phyloP scores from a whole-genome alignment of 2,113 vertebrate species.

The Parus major region DNA sequence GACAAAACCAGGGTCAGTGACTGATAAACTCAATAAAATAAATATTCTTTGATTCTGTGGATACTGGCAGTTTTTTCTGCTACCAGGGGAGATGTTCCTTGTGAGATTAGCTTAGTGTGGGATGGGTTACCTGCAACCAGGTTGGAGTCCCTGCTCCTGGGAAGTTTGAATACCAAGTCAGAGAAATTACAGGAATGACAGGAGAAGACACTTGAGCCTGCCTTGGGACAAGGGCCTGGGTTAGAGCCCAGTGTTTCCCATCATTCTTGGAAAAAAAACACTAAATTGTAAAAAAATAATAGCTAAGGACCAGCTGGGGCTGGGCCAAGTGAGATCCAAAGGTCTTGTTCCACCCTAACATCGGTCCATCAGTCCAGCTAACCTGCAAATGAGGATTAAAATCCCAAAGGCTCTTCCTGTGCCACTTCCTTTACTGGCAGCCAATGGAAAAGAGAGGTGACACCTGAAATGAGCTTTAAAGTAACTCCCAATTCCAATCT shows the following conservation, averaged over 20 bases:
- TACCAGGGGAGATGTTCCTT: not conserved
- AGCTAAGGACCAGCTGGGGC: not conserved
- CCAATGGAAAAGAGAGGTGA: not conserved
- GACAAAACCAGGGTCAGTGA: not conserved
- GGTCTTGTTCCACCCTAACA: not conserved
- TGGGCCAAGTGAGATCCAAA: not conserved
- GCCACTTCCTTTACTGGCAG: not conserved
- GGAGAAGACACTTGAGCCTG: not conserved
- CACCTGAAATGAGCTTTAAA: not conserved
- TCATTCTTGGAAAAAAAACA: not conserved
- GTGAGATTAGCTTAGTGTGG: not conserved
- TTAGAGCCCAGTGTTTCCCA: not conserved
- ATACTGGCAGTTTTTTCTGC: not conserved
- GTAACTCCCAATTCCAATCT: not conserved
- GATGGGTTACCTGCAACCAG: not conserved
- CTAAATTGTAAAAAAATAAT: not conserved
- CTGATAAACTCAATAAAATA: not conserved
- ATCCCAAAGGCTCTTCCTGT: not conserved
- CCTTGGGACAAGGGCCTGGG: not conserved
- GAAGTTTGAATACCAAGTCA: not conserved
- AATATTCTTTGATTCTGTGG: not conserved
- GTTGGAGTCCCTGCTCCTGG: not conserved
- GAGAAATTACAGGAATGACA: not conserved
- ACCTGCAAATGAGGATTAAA: not conserved
- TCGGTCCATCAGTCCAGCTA: too few species aligned